Base-by-base conservation (phyloP, 1,140 invertebrate genomes). In the Rhyacophila brunnea region DNA sequence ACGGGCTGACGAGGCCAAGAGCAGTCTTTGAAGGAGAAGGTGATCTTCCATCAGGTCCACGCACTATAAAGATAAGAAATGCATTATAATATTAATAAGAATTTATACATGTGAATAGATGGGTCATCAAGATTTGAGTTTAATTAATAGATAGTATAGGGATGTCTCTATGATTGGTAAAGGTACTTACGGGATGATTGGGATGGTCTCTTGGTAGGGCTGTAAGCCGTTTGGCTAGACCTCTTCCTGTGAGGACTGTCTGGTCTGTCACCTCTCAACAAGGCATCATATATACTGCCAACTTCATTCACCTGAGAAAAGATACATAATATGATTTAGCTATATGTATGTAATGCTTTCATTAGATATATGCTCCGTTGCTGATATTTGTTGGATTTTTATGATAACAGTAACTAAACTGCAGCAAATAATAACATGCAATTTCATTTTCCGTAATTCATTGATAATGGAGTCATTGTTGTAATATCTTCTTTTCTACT, bases 271-370 rank as follows among this genome's bases (percentile, higher is more conserved):
- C 84, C 84, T 40, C 87, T 82, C 1, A 89, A 79, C 38, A 96
- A 70, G 18, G 87, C 86, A 70, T 97, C 93, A 68, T 95, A 95
- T 18, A 87, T 79, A 35, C 85, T 86, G 1, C 93, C 95, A 0
- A 94, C 79, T 69, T 96, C 93, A 74, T 95, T 95, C 18, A 96
- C 83, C 77, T 79, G 44, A 34, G 47, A 57, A 44, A 36, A 52
- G 18, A 54, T 10, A 45, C 32, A 45, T 4, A 45, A 13, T 40
- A 35, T 35, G 6, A 35, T 7, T n/a, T n/a, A n/a, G n/a, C n/a
- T n/a, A n/a, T n/a, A n/a, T n/a, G n/a, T n/a, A n/a, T n/a, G n/a
- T 35, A 35, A 35, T 35, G n/a, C 7, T 43, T 43, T n/a, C 15
- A 43, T n/a, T n/a, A n/a, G n/a, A n/a, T n/a, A n/a, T n/a, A n/a